Conservation (phyloP, 2,113 vertebrate genomes). For the Ictidomys tridecemlineatus region DNA sequence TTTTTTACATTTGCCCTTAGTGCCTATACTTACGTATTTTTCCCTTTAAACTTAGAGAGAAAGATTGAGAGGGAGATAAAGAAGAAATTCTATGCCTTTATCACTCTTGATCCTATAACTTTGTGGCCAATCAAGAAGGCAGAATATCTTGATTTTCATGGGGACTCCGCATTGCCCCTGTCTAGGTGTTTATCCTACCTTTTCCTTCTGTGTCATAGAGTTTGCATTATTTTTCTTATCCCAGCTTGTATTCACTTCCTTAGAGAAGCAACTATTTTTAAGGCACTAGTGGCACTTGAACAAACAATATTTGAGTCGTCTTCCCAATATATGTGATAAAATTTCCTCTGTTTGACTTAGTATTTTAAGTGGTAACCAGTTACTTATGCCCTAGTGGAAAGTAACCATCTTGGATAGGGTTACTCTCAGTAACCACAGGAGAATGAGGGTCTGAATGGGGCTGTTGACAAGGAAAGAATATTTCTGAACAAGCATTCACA, state of each 20-base stretch:
- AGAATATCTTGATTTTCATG: not conserved
- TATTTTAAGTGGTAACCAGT: not conserved
- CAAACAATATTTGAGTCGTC: not conserved
- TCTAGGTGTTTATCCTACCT: not conserved
- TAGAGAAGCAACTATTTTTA: not conserved
- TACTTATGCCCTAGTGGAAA: not conserved
- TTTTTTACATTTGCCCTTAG: not conserved
- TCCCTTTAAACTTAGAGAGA: not conserved
- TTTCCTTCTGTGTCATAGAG: not conserved
- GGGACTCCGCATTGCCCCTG: not conserved
- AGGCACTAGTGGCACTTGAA: not conserved
- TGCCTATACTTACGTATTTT: not conserved
- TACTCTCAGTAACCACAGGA: not conserved
- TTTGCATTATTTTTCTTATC: slow-evolving; percentile 26
- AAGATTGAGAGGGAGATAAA: not conserved
- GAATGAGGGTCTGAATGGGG: not conserved
- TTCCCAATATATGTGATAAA: not conserved
- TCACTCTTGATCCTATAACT: not conserved
- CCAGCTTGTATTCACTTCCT: not conserved
- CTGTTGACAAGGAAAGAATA: not conserved
- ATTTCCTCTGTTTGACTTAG: not conserved
- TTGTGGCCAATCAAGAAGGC: not conserved
- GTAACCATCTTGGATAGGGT: not conserved
- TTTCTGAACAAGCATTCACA: not conserved
- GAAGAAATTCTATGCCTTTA: not conserved